Base-by-base conservation (phyloP, 2,797 vertebrate species). In the Coranthus polyacanthus region DNA sequence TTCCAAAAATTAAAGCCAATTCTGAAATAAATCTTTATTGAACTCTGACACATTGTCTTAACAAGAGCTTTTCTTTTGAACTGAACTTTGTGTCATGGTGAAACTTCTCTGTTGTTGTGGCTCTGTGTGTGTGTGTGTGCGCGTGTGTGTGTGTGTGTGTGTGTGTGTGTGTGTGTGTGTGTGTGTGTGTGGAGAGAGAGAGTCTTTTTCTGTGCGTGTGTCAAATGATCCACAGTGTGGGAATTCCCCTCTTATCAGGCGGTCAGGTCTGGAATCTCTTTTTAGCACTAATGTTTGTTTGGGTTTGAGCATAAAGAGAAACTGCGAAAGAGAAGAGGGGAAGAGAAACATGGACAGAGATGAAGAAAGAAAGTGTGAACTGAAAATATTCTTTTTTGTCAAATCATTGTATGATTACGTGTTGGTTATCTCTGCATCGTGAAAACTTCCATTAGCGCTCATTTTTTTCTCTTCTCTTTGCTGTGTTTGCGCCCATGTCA, bases 181-280 rank as follows among this genome's bases (percentile, higher is more conserved):
- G 45, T 49, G 68, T 75, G 26, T 29, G 26, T n/a, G n/a, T n/a
- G n/a, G n/a, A 37, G n/a, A n/a, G n/a, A n/a, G n/a, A n/a, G n/a
- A n/a, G n/a, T n/a, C n/a, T n/a, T n/a, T n/a, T n/a, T n/a, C n/a
- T 38, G 45, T 49, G 68, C 73, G 26, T 29, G 26, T 55, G 61
- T 58, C 50, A 82, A 44, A 68, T 85, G 70, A 84, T 83, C 52
- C 46, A 68, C 52, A 43, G 78, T 63, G 46, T 76, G 83, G 90
- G 86, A 90, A 88, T 85, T 86, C 72, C 91, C 91, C 86, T 62
- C 41, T 71, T 83, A 89, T 89, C 87, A 73, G 68, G 62, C 44
- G 11, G 26, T 50, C 77, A 55, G 57, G 37, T 75, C 82, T 90
- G 83, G 86, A 88, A 82, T 83, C 71, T 75, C 67, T 83, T 80